Percentiles rank a stretch among this genome's conserved stretches.
Evolutionary conservation across 2,888 invertebrate species (phyloP).

Genomic region (Philopedon plagiatum): DNA sequence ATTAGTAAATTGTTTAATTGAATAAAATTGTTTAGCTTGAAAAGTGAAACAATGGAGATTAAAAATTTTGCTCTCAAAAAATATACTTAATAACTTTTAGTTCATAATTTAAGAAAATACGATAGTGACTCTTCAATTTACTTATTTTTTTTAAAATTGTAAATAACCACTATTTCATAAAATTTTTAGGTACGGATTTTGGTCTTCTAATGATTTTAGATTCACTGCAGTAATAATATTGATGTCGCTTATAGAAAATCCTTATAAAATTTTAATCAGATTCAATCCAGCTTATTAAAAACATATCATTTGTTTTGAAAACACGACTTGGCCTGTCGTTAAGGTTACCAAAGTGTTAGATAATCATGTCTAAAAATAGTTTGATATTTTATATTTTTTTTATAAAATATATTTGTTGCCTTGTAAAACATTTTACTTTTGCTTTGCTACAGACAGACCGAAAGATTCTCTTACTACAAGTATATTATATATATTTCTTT

Average conservation of each 20-base stretch:
- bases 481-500: too few species aligned
- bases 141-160: too few species aligned
- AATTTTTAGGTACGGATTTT: too few species aligned
- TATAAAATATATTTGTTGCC: background rate
- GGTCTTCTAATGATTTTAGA: too few species aligned
- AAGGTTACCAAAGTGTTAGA: constrained; percentile 48
- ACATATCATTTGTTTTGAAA: constrained; percentile 16
- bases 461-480: too few species aligned
- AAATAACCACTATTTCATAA: too few species aligned
- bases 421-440: background rate
- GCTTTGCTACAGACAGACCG: too few species aligned
- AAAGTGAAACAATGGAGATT: background rate
- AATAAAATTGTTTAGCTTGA: background rate
- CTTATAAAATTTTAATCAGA: background rate
- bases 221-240: background rate
- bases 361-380: constrained; percentile 47
- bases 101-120: too few species aligned
- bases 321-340: constrained; percentile 18
- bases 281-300: constrained; percentile 6
- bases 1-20: constrained; percentile 11
- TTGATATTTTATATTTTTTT: background rate
- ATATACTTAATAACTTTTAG: too few species aligned
- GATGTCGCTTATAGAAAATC: background rate
- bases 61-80: too few species aligned
- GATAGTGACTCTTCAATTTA: too few species aligned